Evolutionary conservation across 2,888 invertebrate species (phyloP).

Genomic region (Yponomeuta plumbellus): DNA sequence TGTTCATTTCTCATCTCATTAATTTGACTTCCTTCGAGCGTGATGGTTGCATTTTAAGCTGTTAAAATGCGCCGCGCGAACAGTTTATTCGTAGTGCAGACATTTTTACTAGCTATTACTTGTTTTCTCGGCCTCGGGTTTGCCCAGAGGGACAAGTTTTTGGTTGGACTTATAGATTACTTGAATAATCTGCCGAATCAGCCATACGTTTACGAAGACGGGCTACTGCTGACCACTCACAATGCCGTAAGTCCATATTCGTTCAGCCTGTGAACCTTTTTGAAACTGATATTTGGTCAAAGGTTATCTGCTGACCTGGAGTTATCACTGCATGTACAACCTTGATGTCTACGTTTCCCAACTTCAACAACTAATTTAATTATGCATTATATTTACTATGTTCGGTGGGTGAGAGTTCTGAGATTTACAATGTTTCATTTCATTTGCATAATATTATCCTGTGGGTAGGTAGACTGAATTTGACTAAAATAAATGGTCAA

Average conservation of each 20-base stretch:
- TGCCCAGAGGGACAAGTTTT: constrained; percentile 27
- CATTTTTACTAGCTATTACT: constrained; percentile 31
- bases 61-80: constrained; percentile 42
- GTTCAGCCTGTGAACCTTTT: constrained; percentile 12
- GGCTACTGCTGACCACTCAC: constrained; percentile 56
- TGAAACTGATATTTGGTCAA: constrained; percentile 15
- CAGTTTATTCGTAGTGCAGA: constrained; percentile 31
- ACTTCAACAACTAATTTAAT: not conserved
- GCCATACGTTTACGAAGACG: constrained; percentile 60
- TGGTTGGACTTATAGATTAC: constrained; percentile 58
- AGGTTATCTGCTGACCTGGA: constrained; percentile 20
- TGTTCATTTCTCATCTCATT: not conserved
- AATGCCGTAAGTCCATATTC: constrained; percentile 52
- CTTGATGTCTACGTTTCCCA: constrained; percentile 11
- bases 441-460: no score
- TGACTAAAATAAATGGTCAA: no score
- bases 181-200: constrained; percentile 67
- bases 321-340: constrained; percentile 14
- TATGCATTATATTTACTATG: no score
- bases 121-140: not conserved
- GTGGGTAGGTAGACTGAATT: no score
- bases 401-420: no score
- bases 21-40: constrained; percentile 27
- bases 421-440: no score
- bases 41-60: constrained; percentile 40